Percentiles rank a stretch among this genome's conserved stretches.
Evolutionary conservation across 1,140 invertebrate species (phyloP).

Genomic region (Odontomachus brunneus): DNA sequence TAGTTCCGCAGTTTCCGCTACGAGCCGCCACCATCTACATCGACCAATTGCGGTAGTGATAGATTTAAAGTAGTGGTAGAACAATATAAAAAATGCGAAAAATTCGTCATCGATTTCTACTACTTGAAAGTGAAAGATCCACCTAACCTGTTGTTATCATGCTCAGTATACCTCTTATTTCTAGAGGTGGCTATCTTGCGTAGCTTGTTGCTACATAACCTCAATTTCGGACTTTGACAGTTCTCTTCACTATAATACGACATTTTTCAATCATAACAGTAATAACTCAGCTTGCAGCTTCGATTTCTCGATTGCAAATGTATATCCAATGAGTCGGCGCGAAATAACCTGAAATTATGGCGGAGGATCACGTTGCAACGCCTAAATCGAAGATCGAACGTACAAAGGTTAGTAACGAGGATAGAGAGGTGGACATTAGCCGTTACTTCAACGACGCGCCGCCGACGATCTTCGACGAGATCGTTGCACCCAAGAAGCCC

Average conservation of each 20-base stretch:
- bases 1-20: no score
- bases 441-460: constrained; percentile 82
- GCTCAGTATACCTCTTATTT: no score
- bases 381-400: not conserved
- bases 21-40: no score
- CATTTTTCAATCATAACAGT: not conserved
- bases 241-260: not conserved
- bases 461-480: constrained; percentile 82
- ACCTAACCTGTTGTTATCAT: no score
- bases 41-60: no score
- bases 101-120: no score
- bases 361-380: not conserved
- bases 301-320: constrained; percentile 1
- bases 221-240: not conserved
- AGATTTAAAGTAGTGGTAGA: no score
- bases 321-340: no score
- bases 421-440: constrained; percentile 64
- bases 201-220: no score
- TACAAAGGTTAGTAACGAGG: constrained; percentile 46
- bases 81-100: no score
- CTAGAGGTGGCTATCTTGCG: no score
- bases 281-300: not conserved
- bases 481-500: constrained; percentile 76
- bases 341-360: constrained; percentile 22
- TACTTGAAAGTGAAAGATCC: no score